A percentile compares a stretch with the other conserved stretches of the same genome.
Conservation (phyloP, 2,113 vertebrate species). For the Channa maculata region DNA sequence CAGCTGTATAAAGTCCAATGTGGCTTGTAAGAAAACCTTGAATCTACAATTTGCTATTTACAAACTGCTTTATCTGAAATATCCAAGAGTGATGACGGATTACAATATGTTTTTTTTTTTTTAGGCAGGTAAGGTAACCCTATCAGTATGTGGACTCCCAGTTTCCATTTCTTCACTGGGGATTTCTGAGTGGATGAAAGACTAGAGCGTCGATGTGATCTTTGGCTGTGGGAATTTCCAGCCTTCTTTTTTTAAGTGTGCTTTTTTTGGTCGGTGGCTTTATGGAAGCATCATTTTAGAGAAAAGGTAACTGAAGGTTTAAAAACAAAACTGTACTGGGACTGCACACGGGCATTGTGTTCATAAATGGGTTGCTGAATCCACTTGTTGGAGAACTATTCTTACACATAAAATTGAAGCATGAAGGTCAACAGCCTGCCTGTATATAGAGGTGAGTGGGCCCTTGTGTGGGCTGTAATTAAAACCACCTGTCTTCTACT, state of each 20-base stretch:
- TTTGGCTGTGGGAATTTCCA: constrained; percentile 31
- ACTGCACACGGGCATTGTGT: too few species aligned
- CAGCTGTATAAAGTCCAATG: too few species aligned
- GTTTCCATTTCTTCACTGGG: constrained; percentile 8
- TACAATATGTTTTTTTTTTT: too few species aligned
- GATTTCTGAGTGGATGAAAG: constrained; percentile 2
- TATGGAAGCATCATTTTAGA: neutral
- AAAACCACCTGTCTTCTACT: constrained; percentile 20
- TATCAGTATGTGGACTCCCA: neutral
- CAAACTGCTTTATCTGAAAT: too few species aligned
- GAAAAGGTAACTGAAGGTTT: neutral
- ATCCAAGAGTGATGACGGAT: too few species aligned
- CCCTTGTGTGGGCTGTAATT: constrained; percentile 62
- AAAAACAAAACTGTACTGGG: neutral
- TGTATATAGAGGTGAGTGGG: neutral
- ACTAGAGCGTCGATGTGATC: neutral
- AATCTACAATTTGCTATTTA: too few species aligned
- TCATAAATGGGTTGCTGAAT: too few species aligned
- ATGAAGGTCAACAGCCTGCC: constrained; percentile 13
- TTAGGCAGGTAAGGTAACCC: neutral
- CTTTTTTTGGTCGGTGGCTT: neutral
- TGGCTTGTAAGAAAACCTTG: too few species aligned
- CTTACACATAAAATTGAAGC: neutral
- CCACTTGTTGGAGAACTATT: neutral
- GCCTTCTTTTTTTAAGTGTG: constrained; percentile 1